Conservation (phyloP, 2,113 vertebrate species). For the Pygathrix nemaeus region DNA sequence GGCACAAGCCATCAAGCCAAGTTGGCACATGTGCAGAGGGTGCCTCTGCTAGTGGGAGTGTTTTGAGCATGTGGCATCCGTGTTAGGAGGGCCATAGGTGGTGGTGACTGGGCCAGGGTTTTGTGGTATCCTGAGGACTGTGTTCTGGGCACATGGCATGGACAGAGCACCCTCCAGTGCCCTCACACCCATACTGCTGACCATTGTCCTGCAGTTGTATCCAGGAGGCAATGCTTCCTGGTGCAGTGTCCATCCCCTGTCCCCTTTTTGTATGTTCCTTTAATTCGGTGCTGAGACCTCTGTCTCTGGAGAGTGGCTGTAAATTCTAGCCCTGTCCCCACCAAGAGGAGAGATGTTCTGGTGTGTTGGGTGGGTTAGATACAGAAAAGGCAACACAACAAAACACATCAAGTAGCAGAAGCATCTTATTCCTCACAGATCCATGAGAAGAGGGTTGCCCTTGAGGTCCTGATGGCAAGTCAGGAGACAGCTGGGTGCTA, state of each 20-base stretch:
- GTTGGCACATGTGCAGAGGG: background rate
- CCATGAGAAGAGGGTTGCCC: background rate
- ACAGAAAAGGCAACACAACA: background rate
- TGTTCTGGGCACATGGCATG: background rate
- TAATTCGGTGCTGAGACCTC: background rate
- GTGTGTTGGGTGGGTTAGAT: background rate
- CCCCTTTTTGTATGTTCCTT: background rate
- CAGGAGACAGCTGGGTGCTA: background rate
- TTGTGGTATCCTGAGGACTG: too few species aligned
- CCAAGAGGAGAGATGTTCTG: background rate
- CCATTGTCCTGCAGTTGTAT: background rate
- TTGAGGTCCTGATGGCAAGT: background rate
- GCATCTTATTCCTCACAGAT: background rate
- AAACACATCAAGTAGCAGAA: background rate
- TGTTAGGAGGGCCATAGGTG: background rate
- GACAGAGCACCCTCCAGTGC: background rate
- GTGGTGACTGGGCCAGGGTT: background rate
- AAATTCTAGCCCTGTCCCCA: background rate
- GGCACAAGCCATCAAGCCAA: background rate
- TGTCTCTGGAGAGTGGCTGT: background rate
- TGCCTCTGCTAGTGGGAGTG: background rate
- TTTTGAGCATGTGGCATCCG: background rate
- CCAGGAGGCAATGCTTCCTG: background rate
- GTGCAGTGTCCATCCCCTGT: background rate
- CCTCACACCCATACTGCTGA: background rate